Conservation (phyloP, 2,113 vertebrate species). For the Zosterops pallidus region DNA sequence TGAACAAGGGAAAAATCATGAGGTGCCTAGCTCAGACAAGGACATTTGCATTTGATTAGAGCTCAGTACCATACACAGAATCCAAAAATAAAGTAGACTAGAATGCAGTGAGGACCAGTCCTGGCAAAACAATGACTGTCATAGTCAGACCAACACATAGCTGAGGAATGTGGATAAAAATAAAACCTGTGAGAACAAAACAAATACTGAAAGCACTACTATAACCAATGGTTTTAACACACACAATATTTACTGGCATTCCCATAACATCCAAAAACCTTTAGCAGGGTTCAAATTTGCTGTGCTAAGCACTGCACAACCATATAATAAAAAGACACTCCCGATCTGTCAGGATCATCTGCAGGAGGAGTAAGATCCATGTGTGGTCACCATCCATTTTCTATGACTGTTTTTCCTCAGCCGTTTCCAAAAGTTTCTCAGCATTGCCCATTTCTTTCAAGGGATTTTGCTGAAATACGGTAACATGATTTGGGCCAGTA, state of each 20-base stretch:
- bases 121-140: neutral
- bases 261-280: neutral
- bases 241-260: neutral
- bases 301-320: neutral
- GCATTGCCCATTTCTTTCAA: neutral
- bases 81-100: neutral
- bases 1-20: fast-evolving
- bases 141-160: neutral
- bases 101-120: neutral
- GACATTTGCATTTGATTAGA: neutral
- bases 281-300: neutral
- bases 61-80: neutral
- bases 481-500: neutral
- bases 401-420: neutral
- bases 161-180: neutral
- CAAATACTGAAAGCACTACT: neutral
- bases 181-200: conserved; percentile 5
- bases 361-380: neutral
- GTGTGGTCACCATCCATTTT: neutral
- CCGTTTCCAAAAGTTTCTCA: neutral
- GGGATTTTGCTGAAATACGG: neutral
- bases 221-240: neutral
- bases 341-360: neutral
- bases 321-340: neutral
- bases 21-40: neutral